These are phyloP conservation scores for Danio tinwini DNA, from an alignment of 2,797 vertebrate species.

Conservation along the genomic window DNA sequence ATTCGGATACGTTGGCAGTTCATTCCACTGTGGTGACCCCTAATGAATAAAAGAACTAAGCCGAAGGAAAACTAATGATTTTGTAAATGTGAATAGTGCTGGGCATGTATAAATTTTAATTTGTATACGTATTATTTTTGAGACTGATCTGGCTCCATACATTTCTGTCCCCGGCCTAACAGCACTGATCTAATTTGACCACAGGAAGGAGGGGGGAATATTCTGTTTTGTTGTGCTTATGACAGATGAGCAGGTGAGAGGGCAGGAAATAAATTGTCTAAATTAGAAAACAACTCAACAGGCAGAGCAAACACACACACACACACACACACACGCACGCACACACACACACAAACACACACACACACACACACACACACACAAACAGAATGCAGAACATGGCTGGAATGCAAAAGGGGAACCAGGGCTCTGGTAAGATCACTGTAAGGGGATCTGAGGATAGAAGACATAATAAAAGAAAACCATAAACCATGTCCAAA, in stretches of 20 bases:
- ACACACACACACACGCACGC: no score
- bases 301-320: no score
- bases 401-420: not conserved
- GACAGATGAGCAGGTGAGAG: conserved; percentile 33
- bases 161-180: not conserved
- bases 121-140: no score
- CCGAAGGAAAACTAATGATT: no score
- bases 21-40: no score
- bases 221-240: conserved; percentile 24
- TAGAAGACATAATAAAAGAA: not conserved
- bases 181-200: conserved; percentile 29
- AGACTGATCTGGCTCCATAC: no score
- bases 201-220: conserved; percentile 14
- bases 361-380: no score
- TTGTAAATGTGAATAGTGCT: no score
- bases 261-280: conserved; percentile 35
- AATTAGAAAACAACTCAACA: conserved; percentile 32
- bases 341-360: no score
- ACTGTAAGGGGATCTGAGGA: not conserved
- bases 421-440: not conserved
- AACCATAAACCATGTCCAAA: not conserved
- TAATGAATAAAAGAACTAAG: no score
- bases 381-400: not conserved
- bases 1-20: no score
- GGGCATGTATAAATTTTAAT: no score